phyloP scores from a whole-genome alignment of 2,797 vertebrate species.

The Alca torda region DNA sequence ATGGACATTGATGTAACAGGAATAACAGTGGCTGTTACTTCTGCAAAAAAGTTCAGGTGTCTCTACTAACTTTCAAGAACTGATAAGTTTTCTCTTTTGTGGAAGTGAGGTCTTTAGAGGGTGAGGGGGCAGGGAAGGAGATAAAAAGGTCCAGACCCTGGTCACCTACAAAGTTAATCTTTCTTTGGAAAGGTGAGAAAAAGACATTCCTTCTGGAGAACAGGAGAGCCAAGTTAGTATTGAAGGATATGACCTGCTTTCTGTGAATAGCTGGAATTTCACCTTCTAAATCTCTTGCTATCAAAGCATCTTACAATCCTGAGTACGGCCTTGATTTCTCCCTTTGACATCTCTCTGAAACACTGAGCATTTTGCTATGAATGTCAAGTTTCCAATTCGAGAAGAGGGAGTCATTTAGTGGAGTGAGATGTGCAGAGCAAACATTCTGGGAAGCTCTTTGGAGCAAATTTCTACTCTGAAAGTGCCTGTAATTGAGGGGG shows the following conservation, averaged over 20 bases:
- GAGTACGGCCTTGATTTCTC: not conserved
- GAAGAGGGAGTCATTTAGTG: not conserved
- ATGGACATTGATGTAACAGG: not conserved
- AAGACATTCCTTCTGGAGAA: not conserved
- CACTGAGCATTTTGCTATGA: not conserved
- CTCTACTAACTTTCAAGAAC: not conserved
- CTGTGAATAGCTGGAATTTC: not conserved
- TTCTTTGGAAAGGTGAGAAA: not conserved
- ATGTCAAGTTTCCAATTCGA: not conserved
- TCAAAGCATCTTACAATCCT: not conserved
- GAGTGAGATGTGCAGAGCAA: not conserved
- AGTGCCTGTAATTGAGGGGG: not conserved
- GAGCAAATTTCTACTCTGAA: not conserved
- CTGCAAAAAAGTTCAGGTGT: not conserved
- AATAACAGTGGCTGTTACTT: not conserved
- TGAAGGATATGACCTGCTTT: not conserved
- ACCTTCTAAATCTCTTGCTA: not conserved
- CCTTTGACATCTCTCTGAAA: not conserved
- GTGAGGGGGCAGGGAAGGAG: accelerated
- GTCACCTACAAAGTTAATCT: not conserved
- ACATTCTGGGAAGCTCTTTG: not conserved
- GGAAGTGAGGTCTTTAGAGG: accelerated
- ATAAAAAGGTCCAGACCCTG: not conserved
- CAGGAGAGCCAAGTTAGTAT: accelerated
- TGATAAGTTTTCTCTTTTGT: not conserved